These are phyloP conservation scores for Danio kyathit DNA, from an alignment of 2,797 vertebrate species.

Conservation along the genomic window DNA sequence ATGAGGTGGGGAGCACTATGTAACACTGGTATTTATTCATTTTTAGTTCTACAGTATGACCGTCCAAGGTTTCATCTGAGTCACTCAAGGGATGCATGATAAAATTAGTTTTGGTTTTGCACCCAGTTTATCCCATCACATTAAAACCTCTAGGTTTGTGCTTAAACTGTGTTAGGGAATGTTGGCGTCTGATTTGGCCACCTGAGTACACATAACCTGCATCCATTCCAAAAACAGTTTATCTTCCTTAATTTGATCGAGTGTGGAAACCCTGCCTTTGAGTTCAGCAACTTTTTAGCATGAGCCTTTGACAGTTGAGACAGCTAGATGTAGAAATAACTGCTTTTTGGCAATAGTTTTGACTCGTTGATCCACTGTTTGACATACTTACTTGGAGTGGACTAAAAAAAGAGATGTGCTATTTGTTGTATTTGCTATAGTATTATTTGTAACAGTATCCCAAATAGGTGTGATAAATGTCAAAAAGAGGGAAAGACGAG, in stretches of 20 bases:
- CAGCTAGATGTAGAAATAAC: conserved; percentile 35
- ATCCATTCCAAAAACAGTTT: conserved; percentile 30
- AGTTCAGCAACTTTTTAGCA: not conserved
- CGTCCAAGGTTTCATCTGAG: conserved; percentile 51
- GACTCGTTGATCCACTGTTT: conserved; percentile 41
- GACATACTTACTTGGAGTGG: not conserved
- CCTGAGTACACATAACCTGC: conserved; percentile 26
- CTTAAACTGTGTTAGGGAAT: conserved; percentile 23
- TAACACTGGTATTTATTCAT: not conserved
- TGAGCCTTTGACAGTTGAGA: conserved; percentile 25
- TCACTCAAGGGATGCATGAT: conserved; percentile 14
- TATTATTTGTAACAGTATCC: conserved; percentile 27
- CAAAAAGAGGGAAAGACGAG: conserved; percentile 9
- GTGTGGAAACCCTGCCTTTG: conserved; percentile 4
- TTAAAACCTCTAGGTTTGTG: conserved; percentile 9
- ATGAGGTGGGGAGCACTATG: not conserved
- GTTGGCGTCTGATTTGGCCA: conserved; percentile 3
- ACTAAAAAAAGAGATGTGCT: not conserved
- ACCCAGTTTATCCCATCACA: conserved; percentile 6
- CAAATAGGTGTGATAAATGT: not conserved
- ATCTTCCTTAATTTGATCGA: conserved; percentile 40
- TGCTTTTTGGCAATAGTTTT: conserved; percentile 26
- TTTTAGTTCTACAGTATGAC: conserved; percentile 13
- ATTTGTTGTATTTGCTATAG: conserved; percentile 30
- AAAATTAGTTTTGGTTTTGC: conserved; percentile 24